These are phyloP conservation scores for Chaenogobius annularis DNA, from an alignment of 2,113 vertebrate genomes.

Conservation along the genomic window DNA sequence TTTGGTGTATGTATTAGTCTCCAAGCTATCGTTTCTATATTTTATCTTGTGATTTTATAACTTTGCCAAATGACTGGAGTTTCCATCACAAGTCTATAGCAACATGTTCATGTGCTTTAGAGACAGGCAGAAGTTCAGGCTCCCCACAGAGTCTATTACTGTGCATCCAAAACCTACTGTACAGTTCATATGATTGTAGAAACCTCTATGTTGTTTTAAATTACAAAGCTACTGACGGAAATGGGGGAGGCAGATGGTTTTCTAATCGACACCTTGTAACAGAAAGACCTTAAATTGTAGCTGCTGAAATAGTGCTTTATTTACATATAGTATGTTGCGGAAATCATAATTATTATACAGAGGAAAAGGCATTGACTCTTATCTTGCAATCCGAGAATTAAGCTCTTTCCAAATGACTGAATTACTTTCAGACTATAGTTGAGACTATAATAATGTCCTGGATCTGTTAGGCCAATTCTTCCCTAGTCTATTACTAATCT, in stretches of 20 bases:
- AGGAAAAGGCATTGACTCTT: background rate
- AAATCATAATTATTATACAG: background rate
- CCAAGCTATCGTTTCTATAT: conserved; percentile 26
- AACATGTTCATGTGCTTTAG: conserved; percentile 31
- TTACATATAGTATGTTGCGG: background rate
- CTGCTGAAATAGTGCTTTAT: background rate
- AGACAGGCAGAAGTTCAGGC: conserved; percentile 34
- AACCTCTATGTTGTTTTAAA: conserved; percentile 5
- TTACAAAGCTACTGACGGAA: conserved; percentile 56
- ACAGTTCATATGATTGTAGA: conserved; percentile 24
- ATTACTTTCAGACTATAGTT: background rate
- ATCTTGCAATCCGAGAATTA: background rate
- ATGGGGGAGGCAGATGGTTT: conserved; percentile 62
- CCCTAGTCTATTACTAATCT: too few species aligned
- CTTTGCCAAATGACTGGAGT: conserved; percentile 48
- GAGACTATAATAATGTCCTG: too few species aligned
- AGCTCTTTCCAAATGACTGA: background rate
- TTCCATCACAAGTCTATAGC: conserved; percentile 56
- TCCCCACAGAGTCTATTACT: conserved; percentile 45
- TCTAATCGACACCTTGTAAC: conserved; percentile 38
- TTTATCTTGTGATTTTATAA: conserved; percentile 30
- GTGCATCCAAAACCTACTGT: conserved; percentile 28
- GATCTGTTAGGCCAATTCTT: background rate
- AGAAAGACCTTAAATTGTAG: background rate
- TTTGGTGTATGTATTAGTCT: conserved; percentile 7